Conservation (phyloP, 2,888 invertebrate species). For the Parascotia fuliginaria region DNA sequence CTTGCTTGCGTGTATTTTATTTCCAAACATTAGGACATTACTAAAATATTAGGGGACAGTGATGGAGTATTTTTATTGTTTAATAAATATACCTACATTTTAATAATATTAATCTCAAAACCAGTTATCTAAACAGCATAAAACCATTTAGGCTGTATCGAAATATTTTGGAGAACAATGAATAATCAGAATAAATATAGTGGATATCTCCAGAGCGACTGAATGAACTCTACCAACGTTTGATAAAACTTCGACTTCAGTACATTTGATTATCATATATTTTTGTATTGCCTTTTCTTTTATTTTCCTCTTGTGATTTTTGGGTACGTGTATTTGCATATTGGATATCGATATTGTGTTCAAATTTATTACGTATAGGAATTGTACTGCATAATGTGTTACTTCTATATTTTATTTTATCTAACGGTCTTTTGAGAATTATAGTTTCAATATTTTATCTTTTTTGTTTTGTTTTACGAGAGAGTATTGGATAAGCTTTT, state of each 20-base stretch:
- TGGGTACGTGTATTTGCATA: conserved; percentile 74
- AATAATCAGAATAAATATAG: conserved; percentile 31
- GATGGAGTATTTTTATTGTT: no score
- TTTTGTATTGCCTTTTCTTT: conserved; percentile 66
- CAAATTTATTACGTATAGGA: conserved; percentile 73
- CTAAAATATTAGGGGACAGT: no score
- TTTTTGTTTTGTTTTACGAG: conserved; percentile 24
- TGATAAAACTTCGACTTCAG: conserved; percentile 62
- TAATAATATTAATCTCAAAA: no score
- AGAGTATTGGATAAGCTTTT: conserved; percentile 30
- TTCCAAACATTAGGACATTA: no score
- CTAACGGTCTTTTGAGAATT: conserved; percentile 45
- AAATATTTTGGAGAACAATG: conserved; percentile 8
- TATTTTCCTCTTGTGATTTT: conserved; percentile 79
- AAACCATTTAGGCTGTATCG: background rate
- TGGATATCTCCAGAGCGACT: conserved; percentile 19
- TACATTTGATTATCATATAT: conserved; percentile 78
- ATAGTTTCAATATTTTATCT: conserved; percentile 43
- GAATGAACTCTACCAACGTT: conserved; percentile 52
- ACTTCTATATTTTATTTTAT: conserved; percentile 60
- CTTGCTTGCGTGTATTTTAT: no score
- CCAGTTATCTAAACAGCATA: background rate
- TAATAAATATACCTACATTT: no score
- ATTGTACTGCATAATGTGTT: conserved; percentile 64
- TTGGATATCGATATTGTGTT: conserved; percentile 77